Evolutionary conservation across 2,113 vertebrate species (phyloP).

Genomic region (Kobus ellipsiprymnus): DNA sequence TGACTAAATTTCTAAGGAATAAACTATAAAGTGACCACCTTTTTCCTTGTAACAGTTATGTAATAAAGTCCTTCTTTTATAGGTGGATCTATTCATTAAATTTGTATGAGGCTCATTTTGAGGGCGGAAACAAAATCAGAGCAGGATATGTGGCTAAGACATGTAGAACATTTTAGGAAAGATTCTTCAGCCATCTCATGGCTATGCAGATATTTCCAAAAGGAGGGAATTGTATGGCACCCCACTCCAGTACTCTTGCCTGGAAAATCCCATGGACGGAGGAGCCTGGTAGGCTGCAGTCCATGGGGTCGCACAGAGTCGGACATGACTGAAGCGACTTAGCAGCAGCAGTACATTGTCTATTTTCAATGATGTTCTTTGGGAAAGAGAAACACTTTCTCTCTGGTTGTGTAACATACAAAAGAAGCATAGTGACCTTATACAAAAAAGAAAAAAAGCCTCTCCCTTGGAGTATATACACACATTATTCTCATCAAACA

Average conservation of each 20-base stretch:
- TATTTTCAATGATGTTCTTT: slow-evolving; percentile 10
- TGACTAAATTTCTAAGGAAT: too few species aligned
- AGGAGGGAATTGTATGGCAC: too few species aligned
- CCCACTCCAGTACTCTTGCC: too few species aligned
- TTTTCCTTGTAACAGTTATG: too few species aligned
- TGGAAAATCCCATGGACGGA: too few species aligned
- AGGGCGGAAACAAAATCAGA: background rate
- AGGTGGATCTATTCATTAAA: too few species aligned
- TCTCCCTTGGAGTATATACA: background rate
- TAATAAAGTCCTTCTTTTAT: too few species aligned
- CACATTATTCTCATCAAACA: background rate
- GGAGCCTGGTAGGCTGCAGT: too few species aligned
- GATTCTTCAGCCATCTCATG: background rate
- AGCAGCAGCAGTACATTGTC: background rate
- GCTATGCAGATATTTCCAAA: background rate
- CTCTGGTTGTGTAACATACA: background rate
- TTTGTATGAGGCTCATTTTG: background rate
- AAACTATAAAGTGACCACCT: too few species aligned
- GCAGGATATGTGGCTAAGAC: background rate
- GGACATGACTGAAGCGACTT: too few species aligned
- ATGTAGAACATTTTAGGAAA: background rate
- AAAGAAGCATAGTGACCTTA: background rate
- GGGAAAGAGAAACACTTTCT: background rate
- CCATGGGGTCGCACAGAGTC: too few species aligned
- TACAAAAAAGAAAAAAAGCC: background rate